Conservation (phyloP, 2,888 invertebrate species). For the Sinotaia quadrata region DNA sequence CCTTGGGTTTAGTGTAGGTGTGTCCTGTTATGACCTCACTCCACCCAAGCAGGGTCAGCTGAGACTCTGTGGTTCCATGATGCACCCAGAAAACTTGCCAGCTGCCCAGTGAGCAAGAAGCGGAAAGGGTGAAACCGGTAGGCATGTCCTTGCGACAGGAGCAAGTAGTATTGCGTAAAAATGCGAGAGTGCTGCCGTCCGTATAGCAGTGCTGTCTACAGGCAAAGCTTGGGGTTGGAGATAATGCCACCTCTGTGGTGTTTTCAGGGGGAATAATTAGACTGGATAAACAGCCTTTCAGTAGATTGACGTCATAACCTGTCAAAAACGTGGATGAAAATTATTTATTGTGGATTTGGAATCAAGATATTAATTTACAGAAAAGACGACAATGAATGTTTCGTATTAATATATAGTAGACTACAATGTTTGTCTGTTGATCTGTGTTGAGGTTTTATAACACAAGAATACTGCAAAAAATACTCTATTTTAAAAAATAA, state of each 20-base stretch:
- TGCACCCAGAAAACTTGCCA: slow-evolving; percentile 50
- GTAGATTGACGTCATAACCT: slow-evolving; percentile 19
- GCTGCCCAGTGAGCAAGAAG: slow-evolving; percentile 27
- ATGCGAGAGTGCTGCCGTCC: slow-evolving; percentile 32
- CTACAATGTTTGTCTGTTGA: too few species aligned
- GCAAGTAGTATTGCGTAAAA: slow-evolving; percentile 34
- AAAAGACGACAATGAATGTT: too few species aligned
- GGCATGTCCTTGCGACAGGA: slow-evolving; percentile 35
- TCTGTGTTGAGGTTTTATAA: too few species aligned
- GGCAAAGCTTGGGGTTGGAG: slow-evolving; percentile 11
- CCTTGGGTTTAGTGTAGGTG: slow-evolving; percentile 61
- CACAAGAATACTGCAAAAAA: too few species aligned
- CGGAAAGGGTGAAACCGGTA: background rate
- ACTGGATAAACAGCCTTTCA: slow-evolving; percentile 13
- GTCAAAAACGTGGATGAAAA: background rate
- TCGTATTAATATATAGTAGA: too few species aligned
- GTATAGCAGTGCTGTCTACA: slow-evolving; percentile 43
- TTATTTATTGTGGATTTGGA: too few species aligned
- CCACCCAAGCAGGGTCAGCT: slow-evolving; percentile 40
- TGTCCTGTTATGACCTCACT: slow-evolving; percentile 41
- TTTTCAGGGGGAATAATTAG: background rate
- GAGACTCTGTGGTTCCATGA: slow-evolving; percentile 29
- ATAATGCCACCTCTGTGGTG: slow-evolving; percentile 18
- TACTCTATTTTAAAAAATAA: too few species aligned
- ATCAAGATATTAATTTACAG: too few species aligned